Evolutionary conservation across 1,140 invertebrate species (phyloP), one percentile per base, ranked within the genome.

Genomic region (Drosophila tristis): DNA sequence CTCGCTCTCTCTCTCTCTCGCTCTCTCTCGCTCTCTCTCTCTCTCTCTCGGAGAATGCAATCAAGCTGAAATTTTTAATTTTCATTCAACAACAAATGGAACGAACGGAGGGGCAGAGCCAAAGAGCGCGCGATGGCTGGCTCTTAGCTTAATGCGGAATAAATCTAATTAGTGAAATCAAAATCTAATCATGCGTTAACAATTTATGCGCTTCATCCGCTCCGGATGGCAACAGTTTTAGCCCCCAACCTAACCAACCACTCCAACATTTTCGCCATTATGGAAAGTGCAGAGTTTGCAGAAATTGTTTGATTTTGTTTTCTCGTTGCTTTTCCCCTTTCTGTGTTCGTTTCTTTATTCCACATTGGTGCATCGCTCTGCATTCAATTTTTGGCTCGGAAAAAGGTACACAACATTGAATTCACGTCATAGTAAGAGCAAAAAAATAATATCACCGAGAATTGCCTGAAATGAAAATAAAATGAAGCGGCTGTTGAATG

Each of bases 131-230:
- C 35, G 4, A 5, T 26, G 16, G 59, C 51, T 16, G 78, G 78
- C 56, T 78, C 72, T 61, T 47, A 76, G 77, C 84, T 87, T 89
- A 89, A 87, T 89, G 63, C 84, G 79, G 72, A 65, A 87, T 87
- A 90, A 87, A 87, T 87, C 84, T 87, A 87, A 87, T 87, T 87
- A 87, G 84, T 84, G 79, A 87, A 89, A 84, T 87, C 84, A 89
- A 84, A 77, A 84, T 39, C 84, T 87, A 87, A 87, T 87, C 84
- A 87, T 84, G 84, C 84, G 84, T 89, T 84, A 84, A 89, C 79
- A 87, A 87, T 87, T 87, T 87, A 87, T 87, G 84, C 80, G 75
- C 79, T 84, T 80, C 84, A 67, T 73, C 65, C 85, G 56, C 68
- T 53, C 65, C 23, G 64, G 67, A 45, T 70, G 67, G 67, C 70